These are phyloP conservation scores for Speoplatyrhinus poulsoni DNA, from an alignment of 2,113 vertebrate species.

Conservation along the genomic window DNA sequence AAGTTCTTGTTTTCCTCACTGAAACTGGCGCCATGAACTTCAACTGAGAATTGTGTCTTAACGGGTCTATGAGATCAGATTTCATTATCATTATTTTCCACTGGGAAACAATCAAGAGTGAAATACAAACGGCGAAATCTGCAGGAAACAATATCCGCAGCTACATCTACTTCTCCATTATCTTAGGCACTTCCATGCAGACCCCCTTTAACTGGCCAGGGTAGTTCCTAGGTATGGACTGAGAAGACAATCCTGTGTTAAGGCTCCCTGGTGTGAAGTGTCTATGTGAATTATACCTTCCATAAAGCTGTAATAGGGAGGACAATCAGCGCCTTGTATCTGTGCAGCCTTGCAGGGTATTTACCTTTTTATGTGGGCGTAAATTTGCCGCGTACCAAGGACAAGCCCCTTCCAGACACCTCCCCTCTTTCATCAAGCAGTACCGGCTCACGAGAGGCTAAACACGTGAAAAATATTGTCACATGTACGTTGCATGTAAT, in stretches of 20 bases:
- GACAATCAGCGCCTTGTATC: slow-evolving; percentile 75
- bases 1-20: background rate
- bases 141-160: slow-evolving; percentile 25
- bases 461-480: background rate
- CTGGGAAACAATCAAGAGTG: background rate
- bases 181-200: slow-evolving; percentile 22
- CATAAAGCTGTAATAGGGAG: slow-evolving; percentile 78
- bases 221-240: slow-evolving; percentile 38
- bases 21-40: background rate
- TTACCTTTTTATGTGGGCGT: slow-evolving; percentile 77
- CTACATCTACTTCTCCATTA: slow-evolving; percentile 25
- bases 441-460: background rate
- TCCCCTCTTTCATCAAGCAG: slow-evolving; percentile 10
- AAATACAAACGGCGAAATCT: slow-evolving; percentile 12
- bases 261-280: slow-evolving; percentile 48
- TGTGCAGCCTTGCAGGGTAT: slow-evolving; percentile 66
- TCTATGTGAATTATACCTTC: slow-evolving; percentile 70
- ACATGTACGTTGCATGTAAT: background rate
- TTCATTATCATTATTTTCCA: slow-evolving; percentile 3
- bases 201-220: slow-evolving; percentile 33
- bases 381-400: slow-evolving; percentile 71
- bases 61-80: background rate
- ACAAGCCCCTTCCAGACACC: slow-evolving; percentile 48
- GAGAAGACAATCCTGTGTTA: slow-evolving; percentile 31
- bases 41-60: background rate